Conservation (phyloP, 1,140 invertebrate genomes). For the Leptinotarsa lineolata region DNA sequence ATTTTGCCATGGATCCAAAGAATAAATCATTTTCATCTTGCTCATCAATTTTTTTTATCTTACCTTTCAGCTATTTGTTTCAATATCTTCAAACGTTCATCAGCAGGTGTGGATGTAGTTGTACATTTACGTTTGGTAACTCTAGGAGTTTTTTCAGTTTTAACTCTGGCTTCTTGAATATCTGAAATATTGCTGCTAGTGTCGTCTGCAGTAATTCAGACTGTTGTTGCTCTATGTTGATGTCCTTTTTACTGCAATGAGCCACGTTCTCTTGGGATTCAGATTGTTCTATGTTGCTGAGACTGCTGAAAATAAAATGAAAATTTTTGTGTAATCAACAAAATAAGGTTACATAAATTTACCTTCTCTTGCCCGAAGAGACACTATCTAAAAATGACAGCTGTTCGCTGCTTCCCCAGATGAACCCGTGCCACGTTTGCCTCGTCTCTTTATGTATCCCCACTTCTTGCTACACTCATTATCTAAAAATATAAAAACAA, state of each 20-base stretch:
- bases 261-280: constrained; percentile 13
- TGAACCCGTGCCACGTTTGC: constrained; percentile 26
- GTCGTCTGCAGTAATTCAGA: constrained; percentile 5
- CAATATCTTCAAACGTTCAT: constrained; percentile 1
- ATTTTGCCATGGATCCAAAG: constrained; percentile 12
- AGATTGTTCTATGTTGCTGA: constrained; percentile 13
- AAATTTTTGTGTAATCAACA: background rate
- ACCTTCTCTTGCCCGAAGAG: constrained; percentile 27
- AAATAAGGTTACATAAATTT: constrained; percentile 8
- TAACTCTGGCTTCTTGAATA: constrained; percentile 10
- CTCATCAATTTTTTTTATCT: background rate
- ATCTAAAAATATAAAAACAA: constrained; percentile 26
- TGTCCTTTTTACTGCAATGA: background rate
- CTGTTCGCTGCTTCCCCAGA: constrained; percentile 27
- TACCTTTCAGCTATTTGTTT: background rate
- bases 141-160: constrained; percentile 15
- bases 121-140: constrained; percentile 12
- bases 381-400: constrained; percentile 36
- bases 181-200: constrained; percentile 17
- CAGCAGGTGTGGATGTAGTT: background rate
- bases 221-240: no score
- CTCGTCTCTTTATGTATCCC: constrained; percentile 30
- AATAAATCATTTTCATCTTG: constrained; percentile 22
- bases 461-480: constrained; percentile 32
- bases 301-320: constrained; percentile 9